phyloP scores from a whole-genome alignment of 2,113 vertebrate genomes.

The Perca flavescens region DNA sequence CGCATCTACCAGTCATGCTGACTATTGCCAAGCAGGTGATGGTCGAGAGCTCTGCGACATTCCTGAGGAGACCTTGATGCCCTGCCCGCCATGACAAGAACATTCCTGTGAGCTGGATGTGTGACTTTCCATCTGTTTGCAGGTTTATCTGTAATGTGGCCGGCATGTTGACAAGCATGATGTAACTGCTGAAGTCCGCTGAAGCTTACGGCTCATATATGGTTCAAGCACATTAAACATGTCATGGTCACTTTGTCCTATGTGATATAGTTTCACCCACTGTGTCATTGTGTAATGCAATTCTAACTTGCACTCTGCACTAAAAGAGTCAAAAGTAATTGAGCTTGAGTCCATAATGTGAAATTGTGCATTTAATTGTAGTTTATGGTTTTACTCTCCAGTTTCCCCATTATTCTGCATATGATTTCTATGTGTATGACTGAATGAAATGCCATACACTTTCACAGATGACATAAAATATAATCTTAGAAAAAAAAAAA shows the following conservation, averaged over 20 bases:
- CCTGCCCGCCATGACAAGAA: constrained; percentile 29
- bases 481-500: background rate
- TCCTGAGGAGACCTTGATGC: constrained; percentile 61
- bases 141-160: constrained; percentile 31
- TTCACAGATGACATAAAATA: constrained; percentile 43
- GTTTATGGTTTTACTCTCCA: constrained; percentile 38
- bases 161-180: constrained; percentile 49
- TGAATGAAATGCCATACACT: constrained; percentile 34
- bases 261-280: constrained; percentile 6
- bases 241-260: constrained; percentile 10
- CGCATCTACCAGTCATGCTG: constrained; percentile 21
- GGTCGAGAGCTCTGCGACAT: constrained; percentile 43
- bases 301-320: constrained; percentile 25
- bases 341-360: constrained; percentile 48
- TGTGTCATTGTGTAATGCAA: constrained; percentile 43
- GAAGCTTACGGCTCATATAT: constrained; percentile 8
- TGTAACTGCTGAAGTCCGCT: constrained; percentile 19
- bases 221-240: constrained; percentile 9
- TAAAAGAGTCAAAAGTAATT: constrained; percentile 64
- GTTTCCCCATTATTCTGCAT: constrained; percentile 30
- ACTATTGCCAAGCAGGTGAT: constrained; percentile 55
- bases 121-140: constrained; percentile 55
- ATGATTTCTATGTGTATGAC: constrained; percentile 28
- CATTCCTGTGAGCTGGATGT: constrained; percentile 43
- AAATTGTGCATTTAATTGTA: constrained; percentile 63